These are phyloP conservation scores for Pipistrellus pygmaeus DNA, from an alignment of 2,797 vertebrate species.

Conservation along the genomic window DNA sequence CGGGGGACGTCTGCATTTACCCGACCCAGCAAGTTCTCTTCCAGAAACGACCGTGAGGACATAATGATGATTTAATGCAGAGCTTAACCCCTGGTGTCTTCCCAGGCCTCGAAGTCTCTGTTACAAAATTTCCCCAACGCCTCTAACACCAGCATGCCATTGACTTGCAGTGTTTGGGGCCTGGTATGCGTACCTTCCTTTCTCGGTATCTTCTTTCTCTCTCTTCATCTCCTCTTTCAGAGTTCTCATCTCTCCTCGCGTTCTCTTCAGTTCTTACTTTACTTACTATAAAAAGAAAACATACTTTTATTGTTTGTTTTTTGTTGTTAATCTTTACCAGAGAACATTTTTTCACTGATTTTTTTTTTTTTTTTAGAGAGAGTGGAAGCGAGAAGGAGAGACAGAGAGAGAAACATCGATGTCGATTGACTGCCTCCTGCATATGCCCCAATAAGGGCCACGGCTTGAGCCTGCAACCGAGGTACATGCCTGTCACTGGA, in stretches of 20 bases:
- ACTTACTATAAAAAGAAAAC: constrained; percentile 65
- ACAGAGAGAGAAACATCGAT: no score
- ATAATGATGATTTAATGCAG: background rate
- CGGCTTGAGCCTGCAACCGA: no score
- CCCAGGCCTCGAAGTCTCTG: constrained; percentile 86
- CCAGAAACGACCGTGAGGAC: background rate
- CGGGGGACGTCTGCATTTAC: background rate
- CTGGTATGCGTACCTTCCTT: constrained; percentile 56
- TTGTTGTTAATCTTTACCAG: no score
- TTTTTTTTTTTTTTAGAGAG: no score
- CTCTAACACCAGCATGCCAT: fast-evolving
- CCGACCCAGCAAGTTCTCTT: background rate
- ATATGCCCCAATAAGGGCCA: no score
- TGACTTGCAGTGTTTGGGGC: no score
- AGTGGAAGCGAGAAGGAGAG: no score
- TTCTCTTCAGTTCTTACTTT: constrained; percentile 71
- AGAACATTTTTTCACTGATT: no score
- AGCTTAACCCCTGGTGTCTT: background rate
- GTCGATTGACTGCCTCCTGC: no score
- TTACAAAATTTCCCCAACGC: constrained; percentile 80
- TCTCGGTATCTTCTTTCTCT: constrained; percentile 83
- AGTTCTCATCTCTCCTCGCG: constrained; percentile 67
- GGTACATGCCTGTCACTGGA: no score
- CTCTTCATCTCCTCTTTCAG: constrained; percentile 76
- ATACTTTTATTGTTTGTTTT: background rate